Evolutionary conservation across 2,888 invertebrate species (phyloP).

Genomic region (Melanchra persicariae): DNA sequence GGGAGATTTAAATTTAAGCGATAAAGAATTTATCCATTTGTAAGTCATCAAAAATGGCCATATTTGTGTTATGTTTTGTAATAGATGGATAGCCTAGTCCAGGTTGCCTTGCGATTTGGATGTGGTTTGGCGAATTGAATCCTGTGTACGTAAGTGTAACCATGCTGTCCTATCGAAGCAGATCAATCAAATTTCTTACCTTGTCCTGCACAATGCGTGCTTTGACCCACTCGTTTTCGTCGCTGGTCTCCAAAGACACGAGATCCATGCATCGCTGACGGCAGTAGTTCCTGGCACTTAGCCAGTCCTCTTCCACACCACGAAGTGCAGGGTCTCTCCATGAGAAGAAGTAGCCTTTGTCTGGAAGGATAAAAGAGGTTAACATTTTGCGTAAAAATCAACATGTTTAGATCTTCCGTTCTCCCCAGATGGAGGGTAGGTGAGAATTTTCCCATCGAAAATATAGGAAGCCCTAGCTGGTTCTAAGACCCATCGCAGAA

Average conservation of each 20-base stretch:
- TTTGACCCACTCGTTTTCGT: slow-evolving; percentile 97
- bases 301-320: slow-evolving; percentile 95
- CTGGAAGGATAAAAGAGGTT: slow-evolving; percentile 74
- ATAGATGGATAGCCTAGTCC: no score
- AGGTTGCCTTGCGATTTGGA: no score
- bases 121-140: not conserved
- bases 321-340: slow-evolving; percentile 95
- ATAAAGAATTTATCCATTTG: not conserved
- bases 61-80: no score
- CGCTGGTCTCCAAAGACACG: slow-evolving; percentile 95
- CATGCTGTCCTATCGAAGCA: no score
- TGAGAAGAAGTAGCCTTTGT: slow-evolving; percentile 96
- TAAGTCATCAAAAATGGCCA: no score
- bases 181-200: slow-evolving; percentile 86
- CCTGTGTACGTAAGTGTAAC: no score
- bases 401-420: not conserved
- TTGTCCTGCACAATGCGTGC: slow-evolving; percentile 94
- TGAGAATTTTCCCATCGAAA: not conserved
- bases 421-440: not conserved
- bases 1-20: not conserved
- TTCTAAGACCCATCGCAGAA: not conserved
- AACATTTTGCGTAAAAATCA: not conserved
- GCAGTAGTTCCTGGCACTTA: slow-evolving; percentile 96
- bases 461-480: not conserved
- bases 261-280: slow-evolving; percentile 97